Percentiles rank a stretch among this genome's conserved stretches.
Evolutionary conservation across 2,888 invertebrate species (phyloP).

Genomic region (Belgica antarctica): DNA sequence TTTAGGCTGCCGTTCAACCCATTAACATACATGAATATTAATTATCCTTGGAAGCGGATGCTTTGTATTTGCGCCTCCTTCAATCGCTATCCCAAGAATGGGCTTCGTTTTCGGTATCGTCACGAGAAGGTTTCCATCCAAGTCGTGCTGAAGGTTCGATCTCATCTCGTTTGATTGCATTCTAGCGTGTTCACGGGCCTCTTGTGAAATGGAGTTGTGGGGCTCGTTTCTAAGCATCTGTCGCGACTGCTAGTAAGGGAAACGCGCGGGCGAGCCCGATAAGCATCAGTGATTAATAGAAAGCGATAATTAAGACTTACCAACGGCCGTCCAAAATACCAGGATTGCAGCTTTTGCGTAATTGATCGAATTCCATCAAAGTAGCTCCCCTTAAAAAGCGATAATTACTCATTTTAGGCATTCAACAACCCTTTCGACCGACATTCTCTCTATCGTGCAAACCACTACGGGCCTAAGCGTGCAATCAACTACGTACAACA

Average conservation of each 20-base stretch:
- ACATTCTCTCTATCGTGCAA: background rate
- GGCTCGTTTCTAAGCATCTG: constrained; percentile 26
- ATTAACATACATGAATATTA: constrained; percentile 37
- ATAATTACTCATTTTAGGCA: no score
- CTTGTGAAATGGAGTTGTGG: constrained; percentile 2
- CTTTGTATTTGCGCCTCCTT: constrained; percentile 41
- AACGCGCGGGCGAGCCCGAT: background rate
- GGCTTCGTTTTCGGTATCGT: constrained; percentile 36
- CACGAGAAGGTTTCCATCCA: constrained; percentile 38
- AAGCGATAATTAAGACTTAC: constrained; percentile 22
- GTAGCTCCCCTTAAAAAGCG: constrained; percentile 34
- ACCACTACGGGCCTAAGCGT: background rate
- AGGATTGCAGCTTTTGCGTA: constrained; percentile 40
- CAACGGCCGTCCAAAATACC: constrained; percentile 42
- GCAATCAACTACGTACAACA: background rate
- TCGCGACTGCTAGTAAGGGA: constrained; percentile 15
- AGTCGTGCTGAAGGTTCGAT: constrained; percentile 15
- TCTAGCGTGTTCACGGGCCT: constrained; percentile 12
- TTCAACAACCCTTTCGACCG: no score
- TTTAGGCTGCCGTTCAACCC: background rate
- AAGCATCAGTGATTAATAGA: background rate
- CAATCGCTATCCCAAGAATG: constrained; percentile 40
- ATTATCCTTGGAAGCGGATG: constrained; percentile 42
- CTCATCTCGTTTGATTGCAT: constrained; percentile 30
- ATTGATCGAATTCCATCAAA: constrained; percentile 42